Conservation (phyloP, 2,888 invertebrate genomes). For the Athripsodes cinereus region DNA sequence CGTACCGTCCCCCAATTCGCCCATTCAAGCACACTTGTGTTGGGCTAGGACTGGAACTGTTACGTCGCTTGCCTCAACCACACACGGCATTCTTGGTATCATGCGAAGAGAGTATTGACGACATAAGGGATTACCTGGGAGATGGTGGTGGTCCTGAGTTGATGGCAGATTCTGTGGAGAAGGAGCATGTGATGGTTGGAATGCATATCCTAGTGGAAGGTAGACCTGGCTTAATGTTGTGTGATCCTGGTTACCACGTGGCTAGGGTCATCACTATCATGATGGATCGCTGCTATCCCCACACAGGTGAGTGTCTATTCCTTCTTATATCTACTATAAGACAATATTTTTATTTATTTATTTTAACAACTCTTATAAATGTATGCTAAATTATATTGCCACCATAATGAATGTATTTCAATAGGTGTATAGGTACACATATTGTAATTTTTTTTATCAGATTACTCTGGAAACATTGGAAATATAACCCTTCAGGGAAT, state of each 20-base stretch:
- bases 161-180: conserved; percentile 62
- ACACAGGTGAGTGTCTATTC: conserved; percentile 58
- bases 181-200: conserved; percentile 82
- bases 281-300: conserved; percentile 78
- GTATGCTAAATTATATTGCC: no score
- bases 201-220: conserved; percentile 67
- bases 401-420: not conserved
- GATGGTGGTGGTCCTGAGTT: conserved; percentile 51
- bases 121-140: conserved; percentile 54
- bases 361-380: not conserved
- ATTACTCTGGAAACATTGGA: not conserved
- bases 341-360: no score
- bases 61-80: conserved; percentile 57
- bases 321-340: no score
- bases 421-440: no score
- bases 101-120: conserved; percentile 78
- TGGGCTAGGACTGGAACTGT: conserved; percentile 76
- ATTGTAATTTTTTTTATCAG: not conserved
- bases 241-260: conserved; percentile 90
- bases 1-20: conserved; percentile 73
- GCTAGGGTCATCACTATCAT: conserved; percentile 81
- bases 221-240: conserved; percentile 68
- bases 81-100: conserved; percentile 72
- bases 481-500: no score
- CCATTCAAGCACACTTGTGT: conserved; percentile 81